Percentiles rank a stretch among this genome's conserved stretches.
Evolutionary conservation across 1,140 invertebrate species (phyloP).

Genomic region (Dinothrombium tinctorium): DNA sequence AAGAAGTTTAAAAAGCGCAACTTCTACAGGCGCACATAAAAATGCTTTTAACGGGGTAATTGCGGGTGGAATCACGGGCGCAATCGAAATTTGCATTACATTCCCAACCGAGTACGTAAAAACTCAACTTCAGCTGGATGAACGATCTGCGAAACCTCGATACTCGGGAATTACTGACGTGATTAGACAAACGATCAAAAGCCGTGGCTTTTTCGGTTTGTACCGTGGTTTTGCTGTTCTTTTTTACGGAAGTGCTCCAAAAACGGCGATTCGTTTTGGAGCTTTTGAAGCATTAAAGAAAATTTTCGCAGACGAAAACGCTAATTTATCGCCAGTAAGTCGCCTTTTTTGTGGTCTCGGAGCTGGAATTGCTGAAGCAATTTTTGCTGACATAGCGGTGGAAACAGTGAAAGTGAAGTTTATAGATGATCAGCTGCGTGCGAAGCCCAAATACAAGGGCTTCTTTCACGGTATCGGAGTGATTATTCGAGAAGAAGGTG

Average conservation of each 20-base stretch:
- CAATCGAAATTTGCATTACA: conserved; percentile 96
- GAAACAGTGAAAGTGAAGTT: conserved; percentile 99
- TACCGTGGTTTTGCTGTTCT: conserved; percentile 90
- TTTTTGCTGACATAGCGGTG: conserved; percentile 94
- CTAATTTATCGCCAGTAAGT: conserved; percentile 46
- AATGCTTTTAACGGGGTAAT: conserved; percentile 49
- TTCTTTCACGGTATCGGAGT: conserved; percentile 75
- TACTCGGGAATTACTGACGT: conserved; percentile 80
- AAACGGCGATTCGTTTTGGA: conserved; percentile 58
- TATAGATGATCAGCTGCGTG: conserved; percentile 82
- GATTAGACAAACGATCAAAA: conserved; percentile 68
- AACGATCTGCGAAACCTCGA: conserved; percentile 43
- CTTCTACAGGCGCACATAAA: conserved; percentile 29
- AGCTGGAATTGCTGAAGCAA: conserved; percentile 77
- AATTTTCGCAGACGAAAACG: conserved; percentile 42
- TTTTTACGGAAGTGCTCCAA: conserved; percentile 88
- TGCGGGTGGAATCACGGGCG: conserved; percentile 69
- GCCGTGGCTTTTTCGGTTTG: conserved; percentile 66
- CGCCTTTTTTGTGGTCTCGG: conserved; percentile 74
- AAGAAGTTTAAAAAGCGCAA: too few relatives aligned
- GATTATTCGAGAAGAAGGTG: conserved; percentile 68
- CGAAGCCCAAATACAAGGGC: conserved; percentile 58
- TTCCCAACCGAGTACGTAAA: conserved; percentile 98
- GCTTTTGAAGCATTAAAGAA: conserved; percentile 80
- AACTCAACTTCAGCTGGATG: conserved; percentile 91